Percentiles rank a stretch among this genome's conserved stretches.
These are phyloP conservation scores for Podarcis siculus DNA, from an alignment of 2,797 vertebrate species.

Conservation along the genomic window DNA sequence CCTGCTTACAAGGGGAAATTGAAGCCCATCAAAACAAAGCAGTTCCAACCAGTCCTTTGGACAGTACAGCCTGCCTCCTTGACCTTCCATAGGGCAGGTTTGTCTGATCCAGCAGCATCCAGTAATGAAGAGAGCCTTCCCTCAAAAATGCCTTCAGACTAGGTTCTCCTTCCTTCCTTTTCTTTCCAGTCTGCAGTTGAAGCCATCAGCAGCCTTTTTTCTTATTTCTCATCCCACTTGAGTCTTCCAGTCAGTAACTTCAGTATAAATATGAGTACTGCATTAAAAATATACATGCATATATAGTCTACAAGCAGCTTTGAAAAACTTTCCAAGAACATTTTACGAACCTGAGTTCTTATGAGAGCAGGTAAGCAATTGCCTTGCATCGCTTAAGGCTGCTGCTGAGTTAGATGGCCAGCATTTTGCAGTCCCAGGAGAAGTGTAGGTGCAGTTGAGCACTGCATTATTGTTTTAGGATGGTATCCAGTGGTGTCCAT, in stretches of 20 bases:
- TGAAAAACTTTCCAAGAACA: background rate
- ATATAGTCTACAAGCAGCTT: background rate
- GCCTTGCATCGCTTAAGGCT: background rate
- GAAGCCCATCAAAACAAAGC: background rate
- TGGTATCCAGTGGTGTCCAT: too few species aligned
- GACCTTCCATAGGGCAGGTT: background rate
- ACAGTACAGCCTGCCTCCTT: background rate
- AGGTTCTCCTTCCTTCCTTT: too few species aligned
- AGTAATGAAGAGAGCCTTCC: background rate
- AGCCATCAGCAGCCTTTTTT: background rate
- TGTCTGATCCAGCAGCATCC: background rate
- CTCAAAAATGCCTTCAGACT: background rate
- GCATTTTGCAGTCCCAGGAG: background rate
- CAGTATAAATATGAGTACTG: background rate
- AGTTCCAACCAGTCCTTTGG: background rate
- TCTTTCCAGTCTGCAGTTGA: background rate
- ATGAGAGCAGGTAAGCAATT: background rate
- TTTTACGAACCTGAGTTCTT: background rate
- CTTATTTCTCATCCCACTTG: background rate
- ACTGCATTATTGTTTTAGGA: background rate
- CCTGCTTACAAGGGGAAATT: background rate
- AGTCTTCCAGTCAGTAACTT: background rate
- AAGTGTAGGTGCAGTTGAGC: background rate
- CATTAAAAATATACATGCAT: too few species aligned
- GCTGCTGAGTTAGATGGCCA: background rate